A percentile compares a stretch with the other conserved stretches of the same genome.
Conservation (phyloP, 1,140 invertebrate species). For the Platorchestia sp. region DNA sequence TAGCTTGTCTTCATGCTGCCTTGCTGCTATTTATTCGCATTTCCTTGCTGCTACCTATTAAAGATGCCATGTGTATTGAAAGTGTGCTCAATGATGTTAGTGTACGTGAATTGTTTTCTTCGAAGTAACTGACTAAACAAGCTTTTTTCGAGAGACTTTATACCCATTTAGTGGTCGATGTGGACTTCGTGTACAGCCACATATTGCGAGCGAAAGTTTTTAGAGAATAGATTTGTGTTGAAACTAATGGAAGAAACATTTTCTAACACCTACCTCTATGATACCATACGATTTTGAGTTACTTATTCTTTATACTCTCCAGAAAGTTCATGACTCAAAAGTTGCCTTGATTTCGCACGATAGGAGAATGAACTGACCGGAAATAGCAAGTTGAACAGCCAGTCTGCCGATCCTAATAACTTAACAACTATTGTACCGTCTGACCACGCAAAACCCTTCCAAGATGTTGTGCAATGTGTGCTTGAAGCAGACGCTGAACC, state of each 20-base stretch:
- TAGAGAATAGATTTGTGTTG: too few species aligned
- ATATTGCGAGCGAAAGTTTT: too few species aligned
- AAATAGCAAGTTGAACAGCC: too few species aligned
- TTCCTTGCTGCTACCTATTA: too few species aligned
- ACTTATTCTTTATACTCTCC: neutral
- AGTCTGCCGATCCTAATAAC: too few species aligned
- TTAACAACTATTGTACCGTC: too few species aligned
- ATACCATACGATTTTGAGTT: too few species aligned
- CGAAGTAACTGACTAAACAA: neutral
- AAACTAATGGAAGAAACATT: neutral
- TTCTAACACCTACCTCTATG: neutral
- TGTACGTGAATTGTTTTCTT: neutral
- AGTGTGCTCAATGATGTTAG: neutral
- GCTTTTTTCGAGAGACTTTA: neutral
- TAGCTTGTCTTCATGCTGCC: neutral
- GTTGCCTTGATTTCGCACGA: neutral
- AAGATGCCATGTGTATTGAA: neutral
- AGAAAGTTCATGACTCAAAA: neutral
- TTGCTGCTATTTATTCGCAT: too few species aligned
- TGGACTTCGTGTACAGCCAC: too few species aligned
- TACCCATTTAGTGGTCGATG: neutral
- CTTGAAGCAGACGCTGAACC: too few species aligned
- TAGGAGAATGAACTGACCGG: neutral
- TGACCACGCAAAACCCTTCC: too few species aligned
- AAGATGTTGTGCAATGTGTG: too few species aligned